Percentiles rank a stretch among this genome's conserved stretches.
Conservation (phyloP, 1,140 invertebrate genomes). For the Drosophila truncata region DNA sequence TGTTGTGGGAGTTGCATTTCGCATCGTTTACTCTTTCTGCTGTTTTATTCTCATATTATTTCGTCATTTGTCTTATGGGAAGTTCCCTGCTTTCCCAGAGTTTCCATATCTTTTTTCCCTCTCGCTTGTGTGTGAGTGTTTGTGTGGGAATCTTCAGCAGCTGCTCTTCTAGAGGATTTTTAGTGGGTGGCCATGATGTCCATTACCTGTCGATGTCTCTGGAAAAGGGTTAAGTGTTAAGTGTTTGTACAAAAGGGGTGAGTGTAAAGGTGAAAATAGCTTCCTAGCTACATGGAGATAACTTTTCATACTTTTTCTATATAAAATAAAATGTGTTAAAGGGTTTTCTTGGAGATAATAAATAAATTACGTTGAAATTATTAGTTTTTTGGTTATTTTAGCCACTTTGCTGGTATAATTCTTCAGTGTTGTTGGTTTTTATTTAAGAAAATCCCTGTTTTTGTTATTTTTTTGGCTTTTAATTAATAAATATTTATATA, state of each 20-base stretch:
- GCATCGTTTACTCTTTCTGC: background rate
- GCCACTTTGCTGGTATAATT: no score
- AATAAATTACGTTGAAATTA: background rate
- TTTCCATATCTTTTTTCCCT: background rate
- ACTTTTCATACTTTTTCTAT: background rate
- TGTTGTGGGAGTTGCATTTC: conserved; percentile 2
- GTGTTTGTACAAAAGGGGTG: conserved; percentile 19
- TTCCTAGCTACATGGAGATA: no score
- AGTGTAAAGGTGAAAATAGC: conserved; percentile 12
- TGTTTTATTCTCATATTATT: conserved; percentile 6
- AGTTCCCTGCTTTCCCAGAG: background rate
- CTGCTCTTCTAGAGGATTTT: conserved; percentile 28
- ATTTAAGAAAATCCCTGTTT: no score
- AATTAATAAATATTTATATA: no score
- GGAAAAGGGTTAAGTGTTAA: conserved; percentile 12
- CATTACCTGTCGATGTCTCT: conserved; percentile 20
- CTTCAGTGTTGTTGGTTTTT: no score
- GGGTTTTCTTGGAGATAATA: background rate
- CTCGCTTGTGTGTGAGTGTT: background rate
- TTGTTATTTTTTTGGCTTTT: no score
- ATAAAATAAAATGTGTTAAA: background rate
- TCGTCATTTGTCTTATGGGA: conserved; percentile 17
- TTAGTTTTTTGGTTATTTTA: no score
- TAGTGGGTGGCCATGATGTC: conserved; percentile 21
- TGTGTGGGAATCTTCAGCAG: conserved; percentile 46